Percentiles rank a stretch among this genome's conserved stretches.
These are phyloP conservation scores for Sebastes variabilis DNA, from an alignment of 2,797 vertebrate species.

Conservation along the genomic window DNA sequence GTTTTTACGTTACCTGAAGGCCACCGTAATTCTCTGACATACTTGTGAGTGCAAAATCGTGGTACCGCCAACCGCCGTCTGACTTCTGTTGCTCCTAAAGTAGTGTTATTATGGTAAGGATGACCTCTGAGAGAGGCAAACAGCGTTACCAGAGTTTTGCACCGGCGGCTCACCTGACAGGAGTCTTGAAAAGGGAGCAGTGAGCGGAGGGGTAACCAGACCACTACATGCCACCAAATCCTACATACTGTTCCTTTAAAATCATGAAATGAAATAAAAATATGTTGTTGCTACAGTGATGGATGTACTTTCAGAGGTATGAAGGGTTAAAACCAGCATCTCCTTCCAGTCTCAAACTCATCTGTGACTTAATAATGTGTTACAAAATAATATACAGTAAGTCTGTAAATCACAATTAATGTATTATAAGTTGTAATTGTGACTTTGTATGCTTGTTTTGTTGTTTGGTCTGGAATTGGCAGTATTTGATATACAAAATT, in stretches of 20 bases:
- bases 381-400: not conserved
- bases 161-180: accelerated
- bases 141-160: too few species aligned
- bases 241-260: not conserved
- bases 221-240: accelerated
- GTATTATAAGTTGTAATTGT: not conserved
- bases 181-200: too few species aligned
- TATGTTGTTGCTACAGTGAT: accelerated
- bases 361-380: not conserved
- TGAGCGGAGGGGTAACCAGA: too few species aligned
- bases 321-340: not conserved
- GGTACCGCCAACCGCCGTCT: accelerated
- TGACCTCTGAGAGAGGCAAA: too few species aligned
- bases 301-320: not conserved
- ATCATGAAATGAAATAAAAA: not conserved
- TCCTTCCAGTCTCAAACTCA: not conserved
- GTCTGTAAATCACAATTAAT: not conserved
- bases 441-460: not conserved
- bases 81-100: too few species aligned
- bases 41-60: too few species aligned
- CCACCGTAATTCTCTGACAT: too few species aligned
- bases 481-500: not conserved
- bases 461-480: not conserved
- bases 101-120: too few species aligned
- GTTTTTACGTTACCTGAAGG: too few species aligned